Evolutionary conservation across 2,113 vertebrate species (phyloP).

Genomic region (Hippocampus barbouri): DNA sequence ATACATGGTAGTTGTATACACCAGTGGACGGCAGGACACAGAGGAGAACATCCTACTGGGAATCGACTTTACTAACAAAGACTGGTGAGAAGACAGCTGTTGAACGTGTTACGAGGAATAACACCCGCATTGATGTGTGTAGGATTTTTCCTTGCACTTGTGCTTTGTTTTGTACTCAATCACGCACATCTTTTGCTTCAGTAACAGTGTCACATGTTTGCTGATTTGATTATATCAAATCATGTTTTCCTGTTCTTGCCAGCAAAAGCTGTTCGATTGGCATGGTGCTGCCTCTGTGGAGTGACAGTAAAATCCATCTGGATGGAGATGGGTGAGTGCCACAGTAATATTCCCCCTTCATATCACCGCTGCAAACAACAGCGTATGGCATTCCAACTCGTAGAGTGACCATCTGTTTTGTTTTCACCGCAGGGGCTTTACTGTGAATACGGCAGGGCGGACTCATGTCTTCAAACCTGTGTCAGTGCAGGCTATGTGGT

Average conservation of each 20-base stretch:
- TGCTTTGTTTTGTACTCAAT: neutral
- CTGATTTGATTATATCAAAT: neutral
- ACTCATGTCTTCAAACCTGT: slow-evolving; percentile 97
- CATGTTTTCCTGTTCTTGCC: slow-evolving; percentile 6
- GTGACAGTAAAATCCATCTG: slow-evolving; percentile 95
- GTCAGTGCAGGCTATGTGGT: slow-evolving; percentile 99
- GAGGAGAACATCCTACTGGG: slow-evolving; percentile 95
- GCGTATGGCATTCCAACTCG: slow-evolving; percentile 13
- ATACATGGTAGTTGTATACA: slow-evolving; percentile 98
- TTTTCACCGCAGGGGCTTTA: slow-evolving; percentile 82
- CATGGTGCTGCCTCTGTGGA: slow-evolving; percentile 96
- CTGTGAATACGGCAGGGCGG: slow-evolving; percentile 87
- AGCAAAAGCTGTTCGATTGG: slow-evolving; percentile 92
- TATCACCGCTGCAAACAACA: neutral
- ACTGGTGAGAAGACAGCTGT: slow-evolving; percentile 75
- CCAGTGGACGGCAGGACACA: slow-evolving; percentile 89
- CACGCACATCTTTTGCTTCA: neutral
- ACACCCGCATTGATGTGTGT: neutral
- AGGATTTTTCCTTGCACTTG: neutral
- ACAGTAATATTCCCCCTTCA: neutral
- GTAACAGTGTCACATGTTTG: neutral
- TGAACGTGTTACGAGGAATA: neutral
- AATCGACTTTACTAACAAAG: slow-evolving; percentile 93
- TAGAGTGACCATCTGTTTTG: slow-evolving; percentile 31
- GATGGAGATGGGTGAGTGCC: slow-evolving; percentile 92